Evolutionary conservation across 1,140 invertebrate species (phyloP), one percentile per base, ranked within the genome.

Genomic region (Brachionus rubens): DNA sequence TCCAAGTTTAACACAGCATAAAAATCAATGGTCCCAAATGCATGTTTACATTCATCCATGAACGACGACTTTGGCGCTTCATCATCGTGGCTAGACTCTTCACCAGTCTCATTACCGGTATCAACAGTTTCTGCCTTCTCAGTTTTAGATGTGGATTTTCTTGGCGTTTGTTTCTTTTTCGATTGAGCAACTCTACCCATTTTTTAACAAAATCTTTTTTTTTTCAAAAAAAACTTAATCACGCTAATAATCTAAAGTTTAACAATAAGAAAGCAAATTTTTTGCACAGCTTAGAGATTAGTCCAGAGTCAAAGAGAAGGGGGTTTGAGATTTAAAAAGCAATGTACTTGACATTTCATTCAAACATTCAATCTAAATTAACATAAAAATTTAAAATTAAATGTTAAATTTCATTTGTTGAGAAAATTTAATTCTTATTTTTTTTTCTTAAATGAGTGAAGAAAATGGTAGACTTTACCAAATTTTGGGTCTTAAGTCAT

Each of bases 171-270:
- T 41, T 28, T 65, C 16, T 24, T 65, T 36, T 40, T 62, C 16
- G 16, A 65, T 65, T 46, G 43, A 46, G 43, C 43, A 46, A 46
- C 43, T 65, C 40, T 65, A 65, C 36, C 59, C 59, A 65, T 65
- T 65, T 5, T 36, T 65, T 40, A 12, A 36, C 14, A 62, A 36
- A n/a, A n/a, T 3, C 7, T 10, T 65, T 65, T 26, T 65, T 62
- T 62, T 62, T 33, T 33, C 19, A 54, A 54, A 54, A 26, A 56
- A 62, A 62, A 12, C 21, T 41, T 1, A 59, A 46, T 46, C 43
- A 46, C 43, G n/a, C 43, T 16, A 46, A 36, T 36, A 46, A 46
- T 10, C 5, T 46, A 46, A 46, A 46, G 3, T 46, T 14, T 10
- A 46, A 46, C 9, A 46, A 46, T 46, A 40, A 40, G 12, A n/a